A percentile compares a stretch with the other conserved stretches of the same genome.
phyloP scores from a whole-genome alignment of 1,140 invertebrate genomes.

The Drosophila busckii region DNA sequence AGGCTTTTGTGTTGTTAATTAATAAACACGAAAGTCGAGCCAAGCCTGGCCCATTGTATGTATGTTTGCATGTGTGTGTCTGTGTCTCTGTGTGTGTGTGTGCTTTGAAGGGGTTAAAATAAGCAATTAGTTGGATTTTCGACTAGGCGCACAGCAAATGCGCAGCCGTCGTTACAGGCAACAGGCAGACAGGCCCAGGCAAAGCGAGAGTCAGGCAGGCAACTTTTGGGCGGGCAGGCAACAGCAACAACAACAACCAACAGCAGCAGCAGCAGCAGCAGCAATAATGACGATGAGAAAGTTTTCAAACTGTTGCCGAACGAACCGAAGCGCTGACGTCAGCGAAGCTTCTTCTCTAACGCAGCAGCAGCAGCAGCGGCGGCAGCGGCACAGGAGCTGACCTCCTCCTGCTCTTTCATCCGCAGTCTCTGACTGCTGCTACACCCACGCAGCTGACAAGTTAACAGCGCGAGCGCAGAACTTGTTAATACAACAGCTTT shows the following conservation, averaged over 20 bases:
- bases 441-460: background rate
- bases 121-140: constrained; percentile 79
- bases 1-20: constrained; percentile 77
- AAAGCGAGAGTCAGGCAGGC: constrained; percentile 27
- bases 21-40: constrained; percentile 71
- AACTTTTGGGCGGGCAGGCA: constrained; percentile 53
- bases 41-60: constrained; percentile 53
- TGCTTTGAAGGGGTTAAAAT: constrained; percentile 79
- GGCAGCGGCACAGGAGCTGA: constrained; percentile 41
- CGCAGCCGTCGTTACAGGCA: constrained; percentile 57
- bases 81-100: constrained; percentile 54
- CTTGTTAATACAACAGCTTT: too few relatives aligned
- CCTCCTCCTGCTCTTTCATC: too few relatives aligned
- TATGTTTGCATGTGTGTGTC: constrained; percentile 44
- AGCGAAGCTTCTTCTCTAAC: constrained; percentile 45
- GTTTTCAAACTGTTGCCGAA: constrained; percentile 70
- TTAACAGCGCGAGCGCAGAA: constrained; percentile 1
- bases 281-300: too few relatives aligned
- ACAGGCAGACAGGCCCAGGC: constrained; percentile 29
- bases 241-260: constrained; percentile 52
- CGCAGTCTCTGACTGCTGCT: too few relatives aligned
- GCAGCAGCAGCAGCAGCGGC: constrained; percentile 33
- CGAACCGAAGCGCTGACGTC: constrained; percentile 17
- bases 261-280: too few relatives aligned
- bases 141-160: constrained; percentile 77